These are phyloP conservation scores for Platorchestia sp. DNA, from an alignment of 1,140 invertebrate species.

Conservation along the genomic window DNA sequence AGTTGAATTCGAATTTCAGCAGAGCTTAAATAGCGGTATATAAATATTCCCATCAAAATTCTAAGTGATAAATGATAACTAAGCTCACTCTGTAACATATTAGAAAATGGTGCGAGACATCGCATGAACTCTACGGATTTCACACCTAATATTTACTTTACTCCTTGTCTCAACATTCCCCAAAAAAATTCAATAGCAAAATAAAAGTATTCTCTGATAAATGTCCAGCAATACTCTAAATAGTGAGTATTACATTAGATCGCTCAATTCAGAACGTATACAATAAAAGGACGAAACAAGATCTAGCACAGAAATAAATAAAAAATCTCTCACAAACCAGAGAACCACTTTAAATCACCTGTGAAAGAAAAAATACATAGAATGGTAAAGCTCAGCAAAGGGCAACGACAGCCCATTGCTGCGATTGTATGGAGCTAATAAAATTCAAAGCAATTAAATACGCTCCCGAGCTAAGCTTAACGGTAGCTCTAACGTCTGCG, in stretches of 20 bases:
- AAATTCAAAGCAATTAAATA: neutral
- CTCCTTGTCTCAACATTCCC: neutral
- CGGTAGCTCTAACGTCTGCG: constrained; percentile 33
- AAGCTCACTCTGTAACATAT: too few species aligned
- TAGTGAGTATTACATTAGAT: too few species aligned
- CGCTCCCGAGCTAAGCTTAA: neutral
- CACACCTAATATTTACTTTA: neutral
- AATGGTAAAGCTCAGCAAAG: neutral
- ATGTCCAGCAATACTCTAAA: neutral
- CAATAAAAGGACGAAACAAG: neutral
- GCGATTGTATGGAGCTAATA: neutral
- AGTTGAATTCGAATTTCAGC: too few species aligned
- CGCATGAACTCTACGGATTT: neutral
- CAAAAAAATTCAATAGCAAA: neutral
- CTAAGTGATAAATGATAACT: too few species aligned
- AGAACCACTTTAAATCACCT: neutral
- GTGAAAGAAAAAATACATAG: neutral
- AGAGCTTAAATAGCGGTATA: too few species aligned
- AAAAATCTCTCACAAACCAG: neutral
- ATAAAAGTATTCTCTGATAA: neutral
- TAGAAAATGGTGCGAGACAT: too few species aligned
- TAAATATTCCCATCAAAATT: too few species aligned
- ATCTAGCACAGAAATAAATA: neutral
- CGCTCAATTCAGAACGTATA: neutral
- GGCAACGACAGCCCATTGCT: neutral